A percentile compares a stretch with the other conserved stretches of the same genome.
Evolutionary conservation across 2,797 vertebrate species (phyloP).

Genomic region (Spinibarbus caldwelli): DNA sequence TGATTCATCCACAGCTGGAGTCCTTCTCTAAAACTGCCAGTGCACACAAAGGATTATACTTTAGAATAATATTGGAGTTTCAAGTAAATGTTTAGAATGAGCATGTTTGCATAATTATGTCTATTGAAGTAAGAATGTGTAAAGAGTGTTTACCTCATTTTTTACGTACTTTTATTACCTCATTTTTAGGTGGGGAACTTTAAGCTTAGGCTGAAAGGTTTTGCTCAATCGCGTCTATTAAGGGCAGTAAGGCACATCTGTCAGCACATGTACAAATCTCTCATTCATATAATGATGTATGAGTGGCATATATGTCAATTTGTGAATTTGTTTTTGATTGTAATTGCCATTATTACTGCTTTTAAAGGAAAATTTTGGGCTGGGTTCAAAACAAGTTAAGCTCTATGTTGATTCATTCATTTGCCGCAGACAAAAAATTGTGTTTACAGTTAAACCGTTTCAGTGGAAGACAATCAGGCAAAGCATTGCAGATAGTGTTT

Average conservation of each 20-base stretch:
- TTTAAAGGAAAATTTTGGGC: not conserved
- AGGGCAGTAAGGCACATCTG: not conserved
- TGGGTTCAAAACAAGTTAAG: not conserved
- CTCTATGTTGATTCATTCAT: not conserved
- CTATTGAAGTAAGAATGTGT: not conserved
- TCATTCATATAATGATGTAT: too few species aligned
- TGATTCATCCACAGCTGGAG: not conserved
- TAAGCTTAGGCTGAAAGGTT: not conserved
- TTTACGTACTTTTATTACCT: not conserved
- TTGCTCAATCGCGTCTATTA: not conserved
- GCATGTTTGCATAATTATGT: not conserved
- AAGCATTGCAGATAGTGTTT: not conserved
- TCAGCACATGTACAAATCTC: not conserved
- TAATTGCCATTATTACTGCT: conserved; percentile 4
- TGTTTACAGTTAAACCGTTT: not conserved
- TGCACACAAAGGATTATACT: not conserved
- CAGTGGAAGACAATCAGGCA: not conserved
- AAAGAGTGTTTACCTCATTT: not conserved
- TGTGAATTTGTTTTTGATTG: not conserved
- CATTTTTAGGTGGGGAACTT: not conserved
- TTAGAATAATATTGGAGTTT: not conserved
- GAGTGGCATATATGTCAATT: not conserved
- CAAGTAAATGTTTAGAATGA: not conserved
- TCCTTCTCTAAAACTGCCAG: not conserved
- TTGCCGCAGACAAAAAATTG: not conserved